These are phyloP conservation scores for Erynnis tages DNA, from an alignment of 2,888 invertebrate species.

Conservation along the genomic window DNA sequence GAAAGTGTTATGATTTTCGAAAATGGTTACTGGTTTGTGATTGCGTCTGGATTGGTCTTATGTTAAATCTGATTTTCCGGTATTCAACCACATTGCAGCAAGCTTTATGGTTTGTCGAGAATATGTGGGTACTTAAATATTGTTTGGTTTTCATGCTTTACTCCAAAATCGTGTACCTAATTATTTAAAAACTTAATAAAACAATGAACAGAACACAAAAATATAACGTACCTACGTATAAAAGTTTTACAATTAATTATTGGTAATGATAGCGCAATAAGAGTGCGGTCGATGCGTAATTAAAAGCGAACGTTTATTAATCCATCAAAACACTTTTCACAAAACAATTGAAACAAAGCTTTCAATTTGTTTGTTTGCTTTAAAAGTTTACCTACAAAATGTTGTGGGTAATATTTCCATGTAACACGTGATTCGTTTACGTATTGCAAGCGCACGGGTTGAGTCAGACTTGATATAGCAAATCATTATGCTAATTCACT, in stretches of 20 bases:
- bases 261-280: constrained; percentile 8
- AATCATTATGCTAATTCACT: constrained; percentile 57
- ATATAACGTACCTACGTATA: not conserved
- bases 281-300: constrained; percentile 20
- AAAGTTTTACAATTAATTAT: constrained; percentile 14
- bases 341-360: constrained; percentile 19
- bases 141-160: not conserved
- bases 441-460: constrained; percentile 37
- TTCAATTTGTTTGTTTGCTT: constrained; percentile 24
- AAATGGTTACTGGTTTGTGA: constrained; percentile 20
- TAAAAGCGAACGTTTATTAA: constrained; percentile 16
- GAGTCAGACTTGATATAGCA: constrained; percentile 53
- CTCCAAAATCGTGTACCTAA: no score
- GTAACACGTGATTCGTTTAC: constrained; percentile 45
- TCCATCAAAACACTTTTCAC: constrained; percentile 22
- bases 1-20: constrained; percentile 21
- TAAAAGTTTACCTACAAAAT: constrained; percentile 37
- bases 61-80: constrained; percentile 15
- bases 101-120: constrained; percentile 15
- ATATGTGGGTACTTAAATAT: not conserved
- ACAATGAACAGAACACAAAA: no score
- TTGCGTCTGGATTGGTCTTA: constrained; percentile 17
- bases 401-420: constrained; percentile 35
- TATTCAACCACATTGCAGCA: constrained; percentile 18
- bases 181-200: no score